These are phyloP conservation scores for Brenthis hecate DNA, from an alignment of 2,888 invertebrate genomes.

Conservation along the genomic window DNA sequence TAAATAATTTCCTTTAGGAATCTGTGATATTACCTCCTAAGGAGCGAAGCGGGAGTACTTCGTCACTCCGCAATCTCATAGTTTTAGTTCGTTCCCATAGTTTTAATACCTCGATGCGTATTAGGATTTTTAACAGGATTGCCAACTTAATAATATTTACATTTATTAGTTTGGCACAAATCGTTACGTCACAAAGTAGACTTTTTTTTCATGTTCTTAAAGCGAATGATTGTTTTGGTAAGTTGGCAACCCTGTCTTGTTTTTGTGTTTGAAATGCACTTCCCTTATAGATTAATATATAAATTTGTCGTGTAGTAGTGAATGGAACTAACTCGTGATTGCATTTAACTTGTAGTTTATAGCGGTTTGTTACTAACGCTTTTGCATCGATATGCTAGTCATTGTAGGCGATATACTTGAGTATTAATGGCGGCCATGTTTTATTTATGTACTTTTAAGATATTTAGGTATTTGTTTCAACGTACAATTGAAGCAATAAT, in stretches of 20 bases:
- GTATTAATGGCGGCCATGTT: slow-evolving; percentile 9
- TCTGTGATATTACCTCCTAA: slow-evolving; percentile 80
- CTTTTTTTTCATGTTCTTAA: background rate
- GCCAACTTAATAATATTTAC: slow-evolving; percentile 5
- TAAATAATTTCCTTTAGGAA: slow-evolving; percentile 60
- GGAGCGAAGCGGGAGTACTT: slow-evolving; percentile 50
- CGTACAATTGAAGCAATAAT: background rate
- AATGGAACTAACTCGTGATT: slow-evolving; percentile 39
- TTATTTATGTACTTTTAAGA: background rate
- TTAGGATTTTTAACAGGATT: background rate
- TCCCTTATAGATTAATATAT: slow-evolving; percentile 10
- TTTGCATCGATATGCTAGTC: slow-evolving; percentile 57
- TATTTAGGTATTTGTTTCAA: background rate
- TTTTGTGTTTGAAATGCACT: slow-evolving; percentile 5
- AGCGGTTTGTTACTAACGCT: slow-evolving; percentile 53
- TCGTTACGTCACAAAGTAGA: slow-evolving; percentile 1
- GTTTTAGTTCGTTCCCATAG: slow-evolving; percentile 45
- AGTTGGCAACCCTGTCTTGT: slow-evolving; percentile 4
- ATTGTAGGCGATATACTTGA: slow-evolving; percentile 35
- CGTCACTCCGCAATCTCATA: slow-evolving; percentile 57
- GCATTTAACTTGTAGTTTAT: slow-evolving; percentile 49
- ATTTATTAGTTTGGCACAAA: slow-evolving; percentile 1
- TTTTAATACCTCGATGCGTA: slow-evolving; percentile 25
- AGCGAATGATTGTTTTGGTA: background rate
- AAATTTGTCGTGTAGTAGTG: slow-evolving; percentile 13